Percentiles rank a stretch among this genome's conserved stretches.
These are phyloP conservation scores for Brachionus rotundiformis DNA, from an alignment of 1,140 invertebrate genomes.

Conservation along the genomic window DNA sequence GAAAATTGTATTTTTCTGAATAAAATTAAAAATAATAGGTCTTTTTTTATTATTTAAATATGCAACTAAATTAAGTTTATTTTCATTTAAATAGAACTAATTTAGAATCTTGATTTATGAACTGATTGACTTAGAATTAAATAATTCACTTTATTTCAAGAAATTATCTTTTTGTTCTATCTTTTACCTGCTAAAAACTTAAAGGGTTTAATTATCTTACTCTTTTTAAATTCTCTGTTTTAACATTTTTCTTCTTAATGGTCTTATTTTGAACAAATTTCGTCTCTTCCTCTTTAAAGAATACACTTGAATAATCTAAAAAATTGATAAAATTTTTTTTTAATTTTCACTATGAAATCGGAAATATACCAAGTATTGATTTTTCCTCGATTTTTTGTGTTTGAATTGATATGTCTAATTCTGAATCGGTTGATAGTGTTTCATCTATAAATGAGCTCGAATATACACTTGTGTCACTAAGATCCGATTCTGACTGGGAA, in stretches of 20 bases:
- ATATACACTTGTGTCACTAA: not conserved
- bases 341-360: not conserved
- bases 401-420: not conserved
- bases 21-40: too few relatives aligned
- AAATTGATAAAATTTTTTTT: not conserved
- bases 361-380: not conserved
- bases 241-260: too few relatives aligned
- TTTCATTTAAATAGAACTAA: too few relatives aligned
- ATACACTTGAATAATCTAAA: constrained; percentile 8
- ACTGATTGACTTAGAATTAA: too few relatives aligned
- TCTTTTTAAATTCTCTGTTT: not conserved
- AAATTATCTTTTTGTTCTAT: too few relatives aligned
- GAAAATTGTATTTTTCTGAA: too few relatives aligned
- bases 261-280: not conserved
- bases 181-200: too few relatives aligned
- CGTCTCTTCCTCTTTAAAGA: not conserved
- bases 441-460: not conserved
- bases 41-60: too few relatives aligned
- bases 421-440: not conserved
- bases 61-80: too few relatives aligned
- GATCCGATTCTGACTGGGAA: not conserved
- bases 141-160: too few relatives aligned
- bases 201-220: too few relatives aligned
- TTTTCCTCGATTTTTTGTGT: not conserved
- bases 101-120: too few relatives aligned